These are phyloP conservation scores for Eristalinus aeneus DNA, from an alignment of 2,888 invertebrate genomes.

Conservation along the genomic window DNA sequence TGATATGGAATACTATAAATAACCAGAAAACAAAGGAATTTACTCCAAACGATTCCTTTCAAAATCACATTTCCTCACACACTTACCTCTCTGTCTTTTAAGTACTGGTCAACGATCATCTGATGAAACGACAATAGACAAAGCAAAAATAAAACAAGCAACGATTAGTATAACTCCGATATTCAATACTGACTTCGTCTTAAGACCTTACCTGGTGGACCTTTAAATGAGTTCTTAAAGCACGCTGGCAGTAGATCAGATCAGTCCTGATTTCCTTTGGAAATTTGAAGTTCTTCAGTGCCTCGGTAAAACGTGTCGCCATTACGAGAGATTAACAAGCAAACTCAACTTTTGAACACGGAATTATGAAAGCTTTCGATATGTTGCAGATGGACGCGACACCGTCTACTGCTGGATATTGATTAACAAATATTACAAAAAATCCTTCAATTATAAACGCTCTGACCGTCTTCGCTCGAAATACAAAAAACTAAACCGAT, in stretches of 20 bases:
- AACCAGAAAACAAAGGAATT: slow-evolving; percentile 1
- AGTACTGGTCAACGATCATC: slow-evolving; percentile 68
- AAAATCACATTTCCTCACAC: neutral
- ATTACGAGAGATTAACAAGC: slow-evolving; percentile 16
- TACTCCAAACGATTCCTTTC: neutral
- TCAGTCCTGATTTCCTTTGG: slow-evolving; percentile 78
- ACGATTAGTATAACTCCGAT: neutral
- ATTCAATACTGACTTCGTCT: neutral
- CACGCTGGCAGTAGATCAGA: slow-evolving; percentile 79
- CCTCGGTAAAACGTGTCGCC: slow-evolving; percentile 61
- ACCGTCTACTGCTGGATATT: slow-evolving; percentile 3
- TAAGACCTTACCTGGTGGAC: slow-evolving; percentile 78
- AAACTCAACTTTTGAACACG: neutral
- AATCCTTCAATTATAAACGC: slow-evolving; percentile 9
- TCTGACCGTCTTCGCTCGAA: slow-evolving; percentile 20
- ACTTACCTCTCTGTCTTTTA: slow-evolving; percentile 58
- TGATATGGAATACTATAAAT: slow-evolving; percentile 74
- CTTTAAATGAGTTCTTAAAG: slow-evolving; percentile 77
- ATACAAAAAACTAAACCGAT: neutral
- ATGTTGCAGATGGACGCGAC: neutral
- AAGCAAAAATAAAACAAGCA: neutral
- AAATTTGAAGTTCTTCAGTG: slow-evolving; percentile 74
- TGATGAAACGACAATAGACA: slow-evolving; percentile 15
- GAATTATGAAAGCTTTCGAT: neutral
- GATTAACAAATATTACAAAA: slow-evolving; percentile 5